Evolutionary conservation across 2,888 invertebrate species (phyloP), one percentile per base, ranked within the genome.

Genomic region (Helicoverpa assulta): DNA sequence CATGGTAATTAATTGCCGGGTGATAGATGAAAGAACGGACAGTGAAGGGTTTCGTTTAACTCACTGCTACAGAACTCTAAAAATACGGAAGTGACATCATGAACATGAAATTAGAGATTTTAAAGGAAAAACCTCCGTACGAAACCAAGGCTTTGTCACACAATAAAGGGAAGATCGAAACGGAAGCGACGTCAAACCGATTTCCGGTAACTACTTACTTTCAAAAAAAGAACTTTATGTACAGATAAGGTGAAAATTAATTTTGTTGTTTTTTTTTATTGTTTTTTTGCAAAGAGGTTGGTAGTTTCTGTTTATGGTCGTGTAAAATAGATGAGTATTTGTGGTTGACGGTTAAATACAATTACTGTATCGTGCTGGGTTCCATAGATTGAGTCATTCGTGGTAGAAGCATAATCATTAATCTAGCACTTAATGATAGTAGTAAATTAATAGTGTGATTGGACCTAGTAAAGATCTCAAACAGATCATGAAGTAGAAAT

Each of bases 111-210:
- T 71, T 79, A 83, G 73, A 71, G 62, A 67, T 72, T 68, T 70
- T 69, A 18, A 66, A 78, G 78, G 73, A 76, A 83, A 82, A 67
- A 60, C 57, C 65, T 55, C 40, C 73, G 14, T 64, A 67, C 57
- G 54, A 71, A 70, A 50, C 61, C 76, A 78, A 80, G 78, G 73
- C 26, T 40, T 5, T 73, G 16, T 2, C 19, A 57, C 56, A 75
- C 71, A 77, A 82, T 74, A 68, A 76, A 74, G 66, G 75, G 80
- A 80, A 80, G 80, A 80, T 66, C 47, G 40, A 68, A 76, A 80
- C 82, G 83, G 83, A 84, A 83, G 76, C 69, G 14, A 54, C 53
- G 43, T 52, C 63, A 57, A 60, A 64, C 16, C 43, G 57, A 70
- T 59, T 83, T 83, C 83, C 83, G 73, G 68, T 55, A 43, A 64